Evolutionary conservation across 2,113 vertebrate species (phyloP).

Genomic region (Panthera tigris): DNA sequence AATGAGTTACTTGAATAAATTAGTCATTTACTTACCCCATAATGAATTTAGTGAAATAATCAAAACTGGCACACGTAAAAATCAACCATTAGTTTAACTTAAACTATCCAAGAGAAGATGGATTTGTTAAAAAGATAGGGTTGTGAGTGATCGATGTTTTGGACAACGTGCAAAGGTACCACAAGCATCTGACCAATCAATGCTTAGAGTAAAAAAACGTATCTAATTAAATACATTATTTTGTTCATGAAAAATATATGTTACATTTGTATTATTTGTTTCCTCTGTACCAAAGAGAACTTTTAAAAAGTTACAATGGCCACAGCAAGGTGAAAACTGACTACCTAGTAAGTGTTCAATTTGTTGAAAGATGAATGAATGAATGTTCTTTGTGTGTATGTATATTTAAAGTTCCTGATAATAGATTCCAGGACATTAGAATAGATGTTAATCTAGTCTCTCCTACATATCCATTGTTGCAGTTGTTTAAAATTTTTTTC

Average conservation of each 20-base stretch:
- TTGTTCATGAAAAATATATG: neutral
- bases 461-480: neutral
- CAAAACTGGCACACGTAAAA: conserved; percentile 19
- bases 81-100: conserved; percentile 9
- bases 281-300: neutral
- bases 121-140: neutral
- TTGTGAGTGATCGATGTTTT: neutral
- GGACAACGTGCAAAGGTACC: neutral
- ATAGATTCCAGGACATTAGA: neutral
- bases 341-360: neutral
- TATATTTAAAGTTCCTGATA: neutral
- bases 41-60: conserved; percentile 48
- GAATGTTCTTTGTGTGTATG: neutral
- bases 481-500: conserved; percentile 1
- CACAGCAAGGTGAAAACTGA: neutral
- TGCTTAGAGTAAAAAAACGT: neutral
- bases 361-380: neutral
- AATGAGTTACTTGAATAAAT: conserved; percentile 34
- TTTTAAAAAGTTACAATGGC: neutral
- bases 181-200: neutral
- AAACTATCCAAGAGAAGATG: neutral
- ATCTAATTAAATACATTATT: neutral
- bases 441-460: neutral
- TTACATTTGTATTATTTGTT: neutral
- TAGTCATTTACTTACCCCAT: conserved; percentile 12